Conservation (phyloP, 2,797 vertebrate species). For the Ciconia nigra region DNA sequence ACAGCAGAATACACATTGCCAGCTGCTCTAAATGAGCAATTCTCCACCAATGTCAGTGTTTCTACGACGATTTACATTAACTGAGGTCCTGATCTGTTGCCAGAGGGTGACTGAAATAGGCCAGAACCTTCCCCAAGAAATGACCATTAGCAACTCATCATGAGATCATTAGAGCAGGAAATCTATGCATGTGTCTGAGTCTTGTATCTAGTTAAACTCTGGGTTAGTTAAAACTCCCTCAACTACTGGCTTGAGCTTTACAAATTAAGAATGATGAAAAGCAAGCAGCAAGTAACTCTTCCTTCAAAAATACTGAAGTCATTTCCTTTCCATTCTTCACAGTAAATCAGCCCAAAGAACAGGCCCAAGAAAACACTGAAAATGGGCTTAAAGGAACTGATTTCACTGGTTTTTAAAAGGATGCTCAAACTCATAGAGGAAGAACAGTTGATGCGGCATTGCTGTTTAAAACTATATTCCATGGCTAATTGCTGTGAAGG, state of each 20-base stretch:
- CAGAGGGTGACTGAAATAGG: background rate
- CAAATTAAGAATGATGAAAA: background rate
- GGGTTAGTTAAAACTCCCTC: background rate
- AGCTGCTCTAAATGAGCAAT: background rate
- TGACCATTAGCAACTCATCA: background rate
- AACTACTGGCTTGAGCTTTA: background rate
- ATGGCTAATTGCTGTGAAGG: background rate
- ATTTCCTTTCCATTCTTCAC: background rate
- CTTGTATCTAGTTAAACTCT: background rate
- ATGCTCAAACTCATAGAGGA: accelerated
- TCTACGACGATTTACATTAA: background rate
- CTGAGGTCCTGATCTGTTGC: background rate
- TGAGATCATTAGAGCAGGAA: background rate
- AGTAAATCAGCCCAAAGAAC: background rate
- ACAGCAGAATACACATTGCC: background rate
- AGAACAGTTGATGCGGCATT: background rate
- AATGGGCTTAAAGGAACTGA: background rate
- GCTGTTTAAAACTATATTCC: background rate
- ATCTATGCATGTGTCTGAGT: background rate
- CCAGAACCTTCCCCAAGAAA: background rate
- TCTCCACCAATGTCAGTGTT: background rate
- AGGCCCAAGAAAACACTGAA: background rate
- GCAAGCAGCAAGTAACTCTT: background rate
- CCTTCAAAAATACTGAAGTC: background rate
- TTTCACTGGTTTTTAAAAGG: background rate